Base-by-base conservation (phyloP, 2,113 vertebrate genomes). In the Heterotilapia buettikoferi region DNA sequence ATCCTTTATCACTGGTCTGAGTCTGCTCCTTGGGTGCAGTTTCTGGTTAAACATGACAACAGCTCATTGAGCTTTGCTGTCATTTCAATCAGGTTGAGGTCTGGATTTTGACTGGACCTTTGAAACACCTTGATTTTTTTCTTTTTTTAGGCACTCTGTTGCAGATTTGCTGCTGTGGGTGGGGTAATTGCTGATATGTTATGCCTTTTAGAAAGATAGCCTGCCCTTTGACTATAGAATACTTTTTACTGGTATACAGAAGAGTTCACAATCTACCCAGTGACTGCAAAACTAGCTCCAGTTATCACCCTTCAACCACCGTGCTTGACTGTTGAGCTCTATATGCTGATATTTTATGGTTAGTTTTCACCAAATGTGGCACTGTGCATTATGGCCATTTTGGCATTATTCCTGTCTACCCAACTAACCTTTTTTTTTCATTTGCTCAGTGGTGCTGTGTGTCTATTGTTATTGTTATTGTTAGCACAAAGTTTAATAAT, bases 201-300 rank as follows among this genome's bases (percentile, higher is more conserved):
- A 38, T 13, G 19, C 33, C 10, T 66, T 18, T 73, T 0, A 18
- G 40, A 47, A 45, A 47, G 71, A 47, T 19, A 13, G 24, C 43
- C 24, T 76, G 43, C 43, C 2, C 31, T 47, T 76, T 3, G 71
- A 76, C 71, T 76, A 47, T 76, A 31, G 16, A 50, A 50, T 50
- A 76, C 43, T 31, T 76, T 36, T 0, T 63, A 19, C 18, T 76
- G 71, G 43, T 19, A 47, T 47, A 47, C 40, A 76, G 0, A 5
- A 29, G 43, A 31, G 43, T 19, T 76, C 71, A 29, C 16, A 43
- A 18, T 21, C 33, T n/a, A 68, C 63, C 3, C 63, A 38, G 10
- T 66, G 10, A 38, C 19, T 38, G 61, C 33, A 66, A 66, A 38
- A 66, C 6, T 8, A 66, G 19, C 33, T 38, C 19, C 19, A 66